These are phyloP conservation scores for Chrysomela aeneicollis DNA, from an alignment of 2,888 invertebrate species.

Conservation along the genomic window DNA sequence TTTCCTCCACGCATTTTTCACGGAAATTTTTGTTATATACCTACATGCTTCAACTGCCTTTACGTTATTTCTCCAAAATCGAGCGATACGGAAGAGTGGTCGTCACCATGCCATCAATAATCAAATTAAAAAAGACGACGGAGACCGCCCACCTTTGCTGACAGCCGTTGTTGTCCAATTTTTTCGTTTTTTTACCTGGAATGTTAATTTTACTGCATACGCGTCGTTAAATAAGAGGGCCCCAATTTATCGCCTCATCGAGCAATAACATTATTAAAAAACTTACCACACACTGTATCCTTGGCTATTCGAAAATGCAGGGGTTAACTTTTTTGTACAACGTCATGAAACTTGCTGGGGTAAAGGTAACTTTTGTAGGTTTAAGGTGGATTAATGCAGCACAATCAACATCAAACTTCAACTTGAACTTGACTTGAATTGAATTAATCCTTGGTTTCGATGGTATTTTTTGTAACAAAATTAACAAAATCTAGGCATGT, in stretches of 20 bases:
- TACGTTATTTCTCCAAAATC: conserved; percentile 11
- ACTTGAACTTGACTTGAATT: too few relatives aligned
- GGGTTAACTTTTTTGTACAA: background rate
- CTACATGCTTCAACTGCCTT: background rate
- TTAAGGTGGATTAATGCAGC: too few relatives aligned
- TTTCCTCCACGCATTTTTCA: too few relatives aligned
- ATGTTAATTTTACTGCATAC: conserved; percentile 49
- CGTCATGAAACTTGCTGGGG: too few relatives aligned
- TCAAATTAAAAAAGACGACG: conserved; percentile 46
- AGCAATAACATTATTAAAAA: conserved; percentile 29
- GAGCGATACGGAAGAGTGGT: conserved; percentile 23
- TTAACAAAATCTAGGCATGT: too few relatives aligned
- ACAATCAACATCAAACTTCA: too few relatives aligned
- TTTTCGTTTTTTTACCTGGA: conserved; percentile 46
- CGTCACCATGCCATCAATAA: conserved; percentile 43
- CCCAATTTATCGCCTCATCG: conserved; percentile 47
- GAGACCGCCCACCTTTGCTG: conserved; percentile 45
- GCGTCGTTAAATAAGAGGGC: conserved; percentile 48
- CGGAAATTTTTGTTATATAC: too few relatives aligned
- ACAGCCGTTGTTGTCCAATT: conserved; percentile 40
- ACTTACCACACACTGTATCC: conserved; percentile 26
- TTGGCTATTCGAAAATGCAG: background rate
- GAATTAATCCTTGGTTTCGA: too few relatives aligned
- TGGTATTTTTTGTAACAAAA: too few relatives aligned
- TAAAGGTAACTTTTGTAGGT: too few relatives aligned